Evolutionary conservation across 2,113 vertebrate genomes (phyloP), one percentile per base, ranked within the genome.

Genomic region (Hemicordylus capensis): DNA sequence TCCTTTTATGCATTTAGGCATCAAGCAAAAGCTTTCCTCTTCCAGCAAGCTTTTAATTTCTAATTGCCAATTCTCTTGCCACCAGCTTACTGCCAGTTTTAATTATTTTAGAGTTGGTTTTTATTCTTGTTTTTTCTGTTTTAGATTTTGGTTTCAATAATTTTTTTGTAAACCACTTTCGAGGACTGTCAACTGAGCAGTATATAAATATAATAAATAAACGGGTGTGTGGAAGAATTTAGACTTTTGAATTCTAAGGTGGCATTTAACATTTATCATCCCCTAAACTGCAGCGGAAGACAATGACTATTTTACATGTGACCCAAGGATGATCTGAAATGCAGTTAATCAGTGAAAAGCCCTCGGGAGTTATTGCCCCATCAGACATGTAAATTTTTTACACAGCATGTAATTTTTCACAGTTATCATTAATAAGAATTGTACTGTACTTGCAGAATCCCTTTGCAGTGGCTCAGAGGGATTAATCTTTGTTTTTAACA

Each of bases 261-360:
- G 34, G 75, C 77, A 85, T 73, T 6, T 73, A 81, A 87, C 78
- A 6, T 64, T 86, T 90, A n/a, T 83, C 70, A 84, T 81, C 64
- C 64, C 31, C 48, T 31, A 51, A 88, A 84, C 14, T 17, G 17
- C 9, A 54, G 84, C 86, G n/a, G 56, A 59, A 51, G 58, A 82
- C 76, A 48, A 89, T 76, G 17, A 46, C 73, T 48, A 80, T 59
- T 7, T 31, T 14, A 42, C 1, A 14, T 9, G 54, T 91, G 12
- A 8, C 80, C 87, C 90, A 46, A 64, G 81, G 17, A 28, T 76
- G 66, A 74, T 70, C 78, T 56, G 31, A 58, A 39, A 67, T 56
- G 39, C 48, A 44, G 74, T 42, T 56, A 87, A 86, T 56, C 3
- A 37, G n/a, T 84, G 81, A 14, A 42, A 72, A 69, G 19, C 64